Base-by-base conservation (phyloP, 2,888 invertebrate genomes). In the Caenorhabditis sp. region DNA sequence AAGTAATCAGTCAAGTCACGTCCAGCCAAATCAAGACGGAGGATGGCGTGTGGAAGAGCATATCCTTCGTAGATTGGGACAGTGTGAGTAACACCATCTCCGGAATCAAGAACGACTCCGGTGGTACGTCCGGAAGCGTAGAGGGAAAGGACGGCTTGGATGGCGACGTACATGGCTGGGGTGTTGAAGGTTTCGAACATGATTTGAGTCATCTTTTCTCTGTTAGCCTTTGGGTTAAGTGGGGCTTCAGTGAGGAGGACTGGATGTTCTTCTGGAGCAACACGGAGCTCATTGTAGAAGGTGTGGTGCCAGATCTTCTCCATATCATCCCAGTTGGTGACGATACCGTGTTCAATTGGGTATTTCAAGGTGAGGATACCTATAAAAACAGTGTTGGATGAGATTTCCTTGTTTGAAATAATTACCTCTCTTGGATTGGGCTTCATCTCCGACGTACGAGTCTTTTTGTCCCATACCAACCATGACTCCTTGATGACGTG, bases 231-330 rank as follows among this genome's bases (percentile, higher is more conserved):
- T 84, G 95, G 95, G 90, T 95, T 95, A 86, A 95, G 92, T 74
- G 95, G 95, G 80, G 95, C 94, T 90, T 95, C 95, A 76, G 94
- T 95, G 85, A 94, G 91, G 87, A 95, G 92, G 85, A 95, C 94
- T 68, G 95, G 95, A 89, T 95, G 95, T 90, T 95, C 94, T 90
- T 95, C 95, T 76, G 95, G 95, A 66, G 95, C 95, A 64, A 95
- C 95, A 90, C 95, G 92, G 88, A 96, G 92, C 90, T 95, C 95
- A 89, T 96, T 95, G 93, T 95, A 95, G 92, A 95, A 95, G 88
- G 95, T 95, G 91, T 95, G 95, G 90, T 95, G 95, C 95, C 95
- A 96, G 91, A 96, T 95, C 90, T 95, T 95, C 91, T 95, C 95
- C 95, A 96, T 95, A 88, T 95, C 95, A 88, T 95, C 95, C 95